These are phyloP conservation scores for Onychostoma macrolepis DNA, from an alignment of 2,113 vertebrate species.

Conservation along the genomic window DNA sequence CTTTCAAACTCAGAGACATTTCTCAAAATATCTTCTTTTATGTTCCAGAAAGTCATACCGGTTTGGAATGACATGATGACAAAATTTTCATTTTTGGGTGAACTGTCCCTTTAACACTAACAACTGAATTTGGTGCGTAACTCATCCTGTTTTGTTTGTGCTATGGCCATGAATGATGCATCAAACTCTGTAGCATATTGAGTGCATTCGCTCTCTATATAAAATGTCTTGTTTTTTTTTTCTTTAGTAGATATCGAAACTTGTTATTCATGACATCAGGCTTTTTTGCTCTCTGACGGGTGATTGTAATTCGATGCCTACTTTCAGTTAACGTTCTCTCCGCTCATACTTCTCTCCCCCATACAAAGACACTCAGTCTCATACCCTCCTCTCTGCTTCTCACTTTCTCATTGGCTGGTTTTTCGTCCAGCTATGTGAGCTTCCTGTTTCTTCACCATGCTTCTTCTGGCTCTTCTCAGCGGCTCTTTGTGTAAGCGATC, in stretches of 20 bases:
- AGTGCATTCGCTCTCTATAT: neutral
- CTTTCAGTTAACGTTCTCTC: slow-evolving; percentile 67
- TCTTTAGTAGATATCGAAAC: neutral
- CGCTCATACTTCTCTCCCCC: slow-evolving; percentile 55
- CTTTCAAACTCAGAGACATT: neutral
- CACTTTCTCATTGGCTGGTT: slow-evolving; percentile 45
- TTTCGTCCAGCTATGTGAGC: slow-evolving; percentile 47
- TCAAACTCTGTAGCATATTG: neutral
- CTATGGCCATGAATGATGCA: neutral
- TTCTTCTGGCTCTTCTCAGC: slow-evolving; percentile 53
- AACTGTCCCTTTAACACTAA: neutral
- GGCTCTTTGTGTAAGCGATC: slow-evolving; percentile 70
- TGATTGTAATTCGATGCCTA: slow-evolving; percentile 71
- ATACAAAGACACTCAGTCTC: slow-evolving; percentile 20
- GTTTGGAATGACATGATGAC: neutral
- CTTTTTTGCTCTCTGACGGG: neutral
- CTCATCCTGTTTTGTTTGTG: neutral
- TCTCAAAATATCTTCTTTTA: neutral
- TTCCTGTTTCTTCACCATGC: slow-evolving; percentile 71
- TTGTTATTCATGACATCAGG: neutral
- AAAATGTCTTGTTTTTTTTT: neutral
- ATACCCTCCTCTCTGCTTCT: slow-evolving; percentile 36
- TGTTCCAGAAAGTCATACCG: neutral
- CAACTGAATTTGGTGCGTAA: neutral
- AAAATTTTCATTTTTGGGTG: neutral